These are phyloP conservation scores for Tromatobia lineatoria DNA, from an alignment of 2,888 invertebrate genomes.

Conservation along the genomic window DNA sequence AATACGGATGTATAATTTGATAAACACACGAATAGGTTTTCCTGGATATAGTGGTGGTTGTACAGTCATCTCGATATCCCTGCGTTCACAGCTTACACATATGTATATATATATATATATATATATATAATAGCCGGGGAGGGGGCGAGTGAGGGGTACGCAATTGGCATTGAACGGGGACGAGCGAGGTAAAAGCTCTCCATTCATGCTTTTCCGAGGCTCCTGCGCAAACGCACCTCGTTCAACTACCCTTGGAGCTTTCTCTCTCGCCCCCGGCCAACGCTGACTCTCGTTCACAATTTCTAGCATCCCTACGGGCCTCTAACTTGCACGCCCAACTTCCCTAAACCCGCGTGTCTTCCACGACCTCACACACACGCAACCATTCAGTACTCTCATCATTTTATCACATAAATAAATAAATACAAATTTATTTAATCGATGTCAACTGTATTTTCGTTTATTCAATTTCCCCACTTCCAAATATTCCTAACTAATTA, in stretches of 20 bases:
- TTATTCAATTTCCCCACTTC: too few species aligned
- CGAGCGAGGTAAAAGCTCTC: constrained; percentile 57
- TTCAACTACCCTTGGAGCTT: constrained; percentile 54
- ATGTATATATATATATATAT: too few species aligned
- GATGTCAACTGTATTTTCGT: background rate
- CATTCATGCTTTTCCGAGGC: constrained; percentile 67
- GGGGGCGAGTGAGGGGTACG: constrained; percentile 30
- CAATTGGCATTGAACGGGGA: constrained; percentile 62
- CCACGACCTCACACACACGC: background rate
- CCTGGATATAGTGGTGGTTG: background rate
- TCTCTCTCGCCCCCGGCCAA: constrained; percentile 9
- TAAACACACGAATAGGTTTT: background rate
- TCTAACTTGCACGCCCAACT: constrained; percentile 2
- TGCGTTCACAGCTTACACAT: background rate
- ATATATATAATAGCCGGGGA: background rate
- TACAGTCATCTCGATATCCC: background rate
- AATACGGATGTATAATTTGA: background rate
- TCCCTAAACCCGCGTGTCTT: constrained; percentile 1
- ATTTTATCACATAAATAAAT: background rate
- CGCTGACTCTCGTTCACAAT: constrained; percentile 35
- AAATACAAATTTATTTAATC: background rate
- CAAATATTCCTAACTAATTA: too few species aligned
- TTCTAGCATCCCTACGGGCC: constrained; percentile 4
- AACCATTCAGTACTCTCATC: background rate
- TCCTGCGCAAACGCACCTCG: constrained; percentile 58